These are phyloP conservation scores for Microtus ochrogaster DNA, from an alignment of 2,113 vertebrate species.

Conservation along the genomic window DNA sequence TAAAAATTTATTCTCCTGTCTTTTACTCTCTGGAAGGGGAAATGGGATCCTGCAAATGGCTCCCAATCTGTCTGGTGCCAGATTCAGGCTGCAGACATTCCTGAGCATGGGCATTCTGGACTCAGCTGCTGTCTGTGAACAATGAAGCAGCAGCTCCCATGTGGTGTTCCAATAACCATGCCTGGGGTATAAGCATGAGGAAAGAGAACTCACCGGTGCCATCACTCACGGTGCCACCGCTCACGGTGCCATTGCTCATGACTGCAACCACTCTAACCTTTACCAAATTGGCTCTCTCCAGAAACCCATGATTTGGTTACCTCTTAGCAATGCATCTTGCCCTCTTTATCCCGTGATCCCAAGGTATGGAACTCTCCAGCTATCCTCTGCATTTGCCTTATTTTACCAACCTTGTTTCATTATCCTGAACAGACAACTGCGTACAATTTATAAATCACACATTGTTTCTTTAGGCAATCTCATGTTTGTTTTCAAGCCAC, in stretches of 20 bases:
- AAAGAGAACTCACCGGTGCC: not conserved
- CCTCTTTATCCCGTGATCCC: not conserved
- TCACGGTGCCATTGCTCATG: not conserved
- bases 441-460: not conserved
- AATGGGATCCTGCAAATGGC: not conserved
- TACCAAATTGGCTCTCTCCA: not conserved
- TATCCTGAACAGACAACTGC: not conserved
- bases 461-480: not conserved
- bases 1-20: not conserved
- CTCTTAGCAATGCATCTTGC: not conserved
- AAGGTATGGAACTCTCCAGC: not conserved
- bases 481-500: not conserved
- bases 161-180: not conserved
- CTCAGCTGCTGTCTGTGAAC: not conserved
- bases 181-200: not conserved
- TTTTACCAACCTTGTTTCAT: not conserved
- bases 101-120: not conserved
- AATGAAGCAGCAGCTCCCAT: not conserved
- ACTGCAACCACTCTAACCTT: not conserved
- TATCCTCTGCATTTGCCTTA: not conserved
- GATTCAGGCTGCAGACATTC: not conserved
- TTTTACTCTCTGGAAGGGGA: not conserved
- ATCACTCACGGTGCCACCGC: accelerated
- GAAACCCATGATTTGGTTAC: not conserved
- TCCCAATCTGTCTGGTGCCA: not conserved